phyloP scores from a whole-genome alignment of 2,888 invertebrate genomes.

The Pyralis farinalis region DNA sequence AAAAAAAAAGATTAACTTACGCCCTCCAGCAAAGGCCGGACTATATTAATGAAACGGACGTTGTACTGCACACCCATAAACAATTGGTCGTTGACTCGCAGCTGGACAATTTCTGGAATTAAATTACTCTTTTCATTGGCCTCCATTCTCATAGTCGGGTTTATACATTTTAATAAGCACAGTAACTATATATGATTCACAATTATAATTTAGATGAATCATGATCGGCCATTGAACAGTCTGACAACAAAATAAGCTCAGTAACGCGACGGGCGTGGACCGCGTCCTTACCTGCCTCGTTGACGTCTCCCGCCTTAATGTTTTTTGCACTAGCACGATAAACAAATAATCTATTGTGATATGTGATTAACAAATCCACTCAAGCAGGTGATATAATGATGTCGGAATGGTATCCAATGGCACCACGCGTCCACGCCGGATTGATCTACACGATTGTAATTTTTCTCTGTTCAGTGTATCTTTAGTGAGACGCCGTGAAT shows the following conservation, averaged over 20 bases:
- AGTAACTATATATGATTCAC: conserved; percentile 55
- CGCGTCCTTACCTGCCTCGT: conserved; percentile 38
- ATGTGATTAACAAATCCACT: conserved; percentile 46
- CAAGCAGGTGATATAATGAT: conserved; percentile 40
- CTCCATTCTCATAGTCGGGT: conserved; percentile 30
- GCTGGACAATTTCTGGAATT: conserved; percentile 46
- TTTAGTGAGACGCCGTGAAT: conserved; percentile 66
- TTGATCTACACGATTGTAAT: conserved; percentile 75
- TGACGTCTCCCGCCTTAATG: conserved; percentile 58
- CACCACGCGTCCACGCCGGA: conserved; percentile 52
- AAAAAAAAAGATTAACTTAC: too few species aligned
- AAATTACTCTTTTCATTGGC: conserved; percentile 44
- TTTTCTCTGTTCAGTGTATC: conserved; percentile 70
- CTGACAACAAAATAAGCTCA: conserved; percentile 61
- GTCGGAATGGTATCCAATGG: conserved; percentile 68
- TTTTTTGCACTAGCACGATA: conserved; percentile 30
- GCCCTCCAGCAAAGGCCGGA: too few species aligned
- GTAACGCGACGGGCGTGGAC: conserved; percentile 53
- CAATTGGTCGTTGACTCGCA: conserved; percentile 49
- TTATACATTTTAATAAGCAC: conserved; percentile 44
- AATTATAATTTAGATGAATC: conserved; percentile 69
- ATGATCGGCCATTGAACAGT: conserved; percentile 60
- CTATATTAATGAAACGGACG: conserved; percentile 33
- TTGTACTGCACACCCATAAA: conserved; percentile 27
- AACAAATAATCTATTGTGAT: conserved; percentile 69